Percentiles rank a stretch among this genome's conserved stretches.
These are phyloP conservation scores for Heteractis magnifica DNA, from an alignment of 92 coral and sea anemone genomes.

Conservation along the genomic window DNA sequence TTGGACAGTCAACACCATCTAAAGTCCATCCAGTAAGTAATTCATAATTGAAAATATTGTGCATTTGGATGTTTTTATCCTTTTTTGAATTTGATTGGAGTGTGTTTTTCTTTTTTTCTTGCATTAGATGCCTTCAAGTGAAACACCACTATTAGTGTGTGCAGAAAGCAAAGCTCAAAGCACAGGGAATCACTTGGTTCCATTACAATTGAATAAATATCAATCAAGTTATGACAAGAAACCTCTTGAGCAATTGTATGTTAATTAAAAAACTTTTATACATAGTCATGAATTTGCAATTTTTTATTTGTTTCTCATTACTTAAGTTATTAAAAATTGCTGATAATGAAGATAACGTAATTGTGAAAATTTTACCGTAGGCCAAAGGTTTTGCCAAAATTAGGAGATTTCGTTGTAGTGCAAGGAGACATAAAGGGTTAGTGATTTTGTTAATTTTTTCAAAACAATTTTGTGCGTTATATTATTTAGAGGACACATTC, in stretches of 20 bases:
- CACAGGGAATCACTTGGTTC: background rate
- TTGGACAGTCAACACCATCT: slow-evolving; percentile 46
- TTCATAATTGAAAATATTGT: too few species aligned
- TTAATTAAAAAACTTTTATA: background rate
- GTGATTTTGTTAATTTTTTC: background rate
- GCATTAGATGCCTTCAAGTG: background rate
- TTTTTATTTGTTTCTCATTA: background rate
- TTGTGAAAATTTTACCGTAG: slow-evolving; percentile 24
- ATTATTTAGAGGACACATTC: too few species aligned
- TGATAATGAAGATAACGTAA: background rate
- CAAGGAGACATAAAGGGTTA: slow-evolving; percentile 63
- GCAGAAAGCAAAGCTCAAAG: background rate
- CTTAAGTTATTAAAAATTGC: background rate
- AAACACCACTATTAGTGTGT: background rate
- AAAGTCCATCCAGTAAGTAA: slow-evolving; percentile 47
- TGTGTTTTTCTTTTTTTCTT: background rate
- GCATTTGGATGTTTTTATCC: background rate
- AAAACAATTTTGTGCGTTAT: too few species aligned
- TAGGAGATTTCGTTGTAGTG: slow-evolving; percentile 76
- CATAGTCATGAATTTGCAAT: background rate
- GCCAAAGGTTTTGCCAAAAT: slow-evolving; percentile 53
- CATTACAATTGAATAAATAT: background rate
- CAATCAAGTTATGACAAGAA: slow-evolving; percentile 19
- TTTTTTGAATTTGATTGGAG: background rate
- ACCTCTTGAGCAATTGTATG: slow-evolving; percentile 8